A percentile compares a stretch with the other conserved stretches of the same genome.
Evolutionary conservation across 2,888 invertebrate genomes (phyloP).

Genomic region (Macaria notata): DNA sequence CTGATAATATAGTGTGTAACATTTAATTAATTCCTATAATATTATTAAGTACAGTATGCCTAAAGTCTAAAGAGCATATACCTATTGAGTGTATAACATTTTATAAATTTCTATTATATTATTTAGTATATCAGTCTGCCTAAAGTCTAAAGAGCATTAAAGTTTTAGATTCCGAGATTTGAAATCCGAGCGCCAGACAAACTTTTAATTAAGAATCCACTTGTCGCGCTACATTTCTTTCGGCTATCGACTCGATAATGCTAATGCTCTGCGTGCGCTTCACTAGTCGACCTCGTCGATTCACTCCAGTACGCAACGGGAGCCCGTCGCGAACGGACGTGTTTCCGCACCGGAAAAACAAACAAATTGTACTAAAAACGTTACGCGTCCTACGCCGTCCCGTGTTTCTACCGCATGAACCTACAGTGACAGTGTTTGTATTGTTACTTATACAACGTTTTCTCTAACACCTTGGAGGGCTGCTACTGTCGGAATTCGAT

Average conservation of each 20-base stretch:
- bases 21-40: too few species aligned
- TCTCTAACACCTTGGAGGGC: slow-evolving; percentile 20
- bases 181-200: too few species aligned
- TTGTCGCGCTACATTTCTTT: slow-evolving; percentile 37
- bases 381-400: slow-evolving; percentile 69
- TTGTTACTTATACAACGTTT: slow-evolving; percentile 10
- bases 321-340: slow-evolving; percentile 52
- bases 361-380: slow-evolving; percentile 47
- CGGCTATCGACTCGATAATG: slow-evolving; percentile 63
- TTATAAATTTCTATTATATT: too few species aligned
- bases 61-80: too few species aligned
- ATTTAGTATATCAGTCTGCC: too few species aligned
- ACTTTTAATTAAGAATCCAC: slow-evolving; percentile 25
- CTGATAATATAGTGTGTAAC: too few species aligned
- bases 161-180: too few species aligned
- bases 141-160: too few species aligned
- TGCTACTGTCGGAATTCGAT: slow-evolving; percentile 15
- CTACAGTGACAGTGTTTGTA: slow-evolving; percentile 45
- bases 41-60: too few species aligned
- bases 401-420: slow-evolving; percentile 47
- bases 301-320: slow-evolving; percentile 68
- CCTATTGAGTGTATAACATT: too few species aligned
- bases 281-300: slow-evolving; percentile 62
- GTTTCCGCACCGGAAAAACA: slow-evolving; percentile 52
- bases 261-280: slow-evolving; percentile 66